Base-by-base conservation (phyloP, 2,888 invertebrate species). In the Phyto melanocephala region DNA sequence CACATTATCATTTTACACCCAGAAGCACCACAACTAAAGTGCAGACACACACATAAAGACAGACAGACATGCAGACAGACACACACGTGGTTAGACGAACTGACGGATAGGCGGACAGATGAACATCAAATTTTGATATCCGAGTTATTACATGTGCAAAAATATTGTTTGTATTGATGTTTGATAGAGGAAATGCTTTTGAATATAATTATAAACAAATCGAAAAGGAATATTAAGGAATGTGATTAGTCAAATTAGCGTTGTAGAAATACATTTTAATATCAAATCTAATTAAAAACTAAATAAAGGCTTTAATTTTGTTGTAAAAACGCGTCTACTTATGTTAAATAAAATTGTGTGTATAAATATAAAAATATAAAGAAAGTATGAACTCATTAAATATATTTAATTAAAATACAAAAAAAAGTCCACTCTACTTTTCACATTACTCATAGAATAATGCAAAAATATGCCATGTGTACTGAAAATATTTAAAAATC, bases 111-210 rank as follows among this genome's bases (percentile, higher is more conserved):
- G 50, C 15, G 50, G 11, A 11, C 15, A 15, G 5, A 15, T 24
- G 8, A 10, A 33, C 13, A 15, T 2, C 13, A 5, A 42, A 20
- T 2, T 2, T 17, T 17, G n/a, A n/a, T n/a, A n/a, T n/a, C n/a
- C n/a, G 22, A 22, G 52, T 17, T 35, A 58, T 22, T 37, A 60
- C 47, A 58, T 70, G 15, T 47, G 68, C 68, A 62, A 77, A 70
- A 77, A 62, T 54, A 40, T 40, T 60, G 76, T 35, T 40, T 60
- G 76, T 35, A 52, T 71, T 71, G 3, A 63, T 72, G 65, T 72
- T 72, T 52, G 17, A 58, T 58, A 58, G 58, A 79, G 78, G 71
- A 79, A 79, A 58, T 65, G 47, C 50, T 72, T 28, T 42, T 3
- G 6, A 24, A 20, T 75, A 17, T 45, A 75, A 42, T 63, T 74